Conservation (phyloP, 2,113 vertebrate species). For the Poecilia latipinna region DNA sequence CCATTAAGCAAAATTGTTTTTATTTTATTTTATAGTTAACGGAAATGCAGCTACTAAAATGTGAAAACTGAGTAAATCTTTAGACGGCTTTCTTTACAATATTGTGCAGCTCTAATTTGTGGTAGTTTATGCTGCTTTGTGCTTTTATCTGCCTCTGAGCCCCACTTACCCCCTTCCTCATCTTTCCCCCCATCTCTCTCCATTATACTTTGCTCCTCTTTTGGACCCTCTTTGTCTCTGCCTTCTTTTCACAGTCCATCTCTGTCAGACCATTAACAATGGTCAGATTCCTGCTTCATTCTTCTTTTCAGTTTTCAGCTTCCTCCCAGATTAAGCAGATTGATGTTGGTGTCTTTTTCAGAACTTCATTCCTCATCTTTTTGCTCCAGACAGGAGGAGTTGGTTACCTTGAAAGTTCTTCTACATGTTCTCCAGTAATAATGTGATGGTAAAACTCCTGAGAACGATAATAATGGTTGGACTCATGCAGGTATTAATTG, state of each 20-base stretch:
- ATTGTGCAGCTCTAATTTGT: neutral
- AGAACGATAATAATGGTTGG: neutral
- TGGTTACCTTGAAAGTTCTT: neutral
- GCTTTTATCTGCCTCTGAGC: slow-evolving; percentile 20
- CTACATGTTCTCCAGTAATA: neutral
- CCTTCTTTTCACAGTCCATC: slow-evolving; percentile 9
- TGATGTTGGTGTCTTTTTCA: neutral
- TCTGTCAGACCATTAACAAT: slow-evolving; percentile 19
- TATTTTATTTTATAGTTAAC: too few species aligned
- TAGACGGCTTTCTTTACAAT: neutral
- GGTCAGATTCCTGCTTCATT: slow-evolving; percentile 16
- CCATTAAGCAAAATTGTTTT: too few species aligned
- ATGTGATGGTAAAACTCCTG: neutral
- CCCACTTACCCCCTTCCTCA: neutral
- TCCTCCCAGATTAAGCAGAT: neutral
- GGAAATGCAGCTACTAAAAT: too few species aligned
- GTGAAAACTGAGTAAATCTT: too few species aligned
- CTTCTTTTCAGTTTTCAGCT: neutral
- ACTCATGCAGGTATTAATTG: slow-evolving; percentile 12
- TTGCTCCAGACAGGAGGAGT: too few species aligned
- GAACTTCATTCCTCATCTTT: too few species aligned
- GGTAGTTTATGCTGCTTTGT: slow-evolving; percentile 2
- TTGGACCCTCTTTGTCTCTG: slow-evolving; percentile 6
- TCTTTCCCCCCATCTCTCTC: neutral
- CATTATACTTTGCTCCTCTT: neutral